These are phyloP conservation scores for Pterobdella sp. DNA, from an alignment of 2,888 invertebrate genomes.

Conservation along the genomic window DNA sequence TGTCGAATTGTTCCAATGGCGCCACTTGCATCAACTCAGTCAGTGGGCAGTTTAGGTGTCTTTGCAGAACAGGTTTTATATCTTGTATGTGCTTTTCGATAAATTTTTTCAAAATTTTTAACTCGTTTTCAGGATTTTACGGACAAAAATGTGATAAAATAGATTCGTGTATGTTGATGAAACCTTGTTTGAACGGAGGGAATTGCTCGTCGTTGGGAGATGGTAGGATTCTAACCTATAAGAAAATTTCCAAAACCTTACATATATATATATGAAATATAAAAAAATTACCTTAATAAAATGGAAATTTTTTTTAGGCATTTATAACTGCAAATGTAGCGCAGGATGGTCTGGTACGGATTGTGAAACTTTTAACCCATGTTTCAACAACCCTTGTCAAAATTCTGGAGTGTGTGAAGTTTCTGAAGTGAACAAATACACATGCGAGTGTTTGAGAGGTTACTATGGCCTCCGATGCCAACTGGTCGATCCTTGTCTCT, in stretches of 20 bases:
- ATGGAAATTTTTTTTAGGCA: background rate
- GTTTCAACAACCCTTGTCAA: constrained; percentile 35
- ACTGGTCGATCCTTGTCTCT: constrained; percentile 40
- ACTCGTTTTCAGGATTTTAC: constrained; percentile 30
- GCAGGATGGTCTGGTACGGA: constrained; percentile 29
- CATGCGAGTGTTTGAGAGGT: constrained; percentile 41
- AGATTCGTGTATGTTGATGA: constrained; percentile 26
- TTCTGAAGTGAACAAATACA: constrained; percentile 33
- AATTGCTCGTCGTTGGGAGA: constrained; percentile 29
- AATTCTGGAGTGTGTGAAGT: constrained; percentile 34
- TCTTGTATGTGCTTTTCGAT: background rate
- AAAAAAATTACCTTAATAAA: background rate
- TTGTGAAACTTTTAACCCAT: constrained; percentile 35
- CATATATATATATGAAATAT: background rate
- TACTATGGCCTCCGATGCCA: constrained; percentile 43
- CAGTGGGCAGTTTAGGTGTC: constrained; percentile 28
- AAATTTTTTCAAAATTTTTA: background rate
- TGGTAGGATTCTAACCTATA: no score
- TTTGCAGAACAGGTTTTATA: constrained; percentile 29
- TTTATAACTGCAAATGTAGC: background rate
- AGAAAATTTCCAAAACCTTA: no score
- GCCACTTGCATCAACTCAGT: constrained; percentile 31
- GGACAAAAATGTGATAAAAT: constrained; percentile 30
- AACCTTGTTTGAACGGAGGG: constrained; percentile 33
- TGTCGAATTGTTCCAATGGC: constrained; percentile 34